Evolutionary conservation across 2,113 vertebrate genomes (phyloP), one percentile per base, ranked within the genome.

Genomic region (Python bivittatus): DNA sequence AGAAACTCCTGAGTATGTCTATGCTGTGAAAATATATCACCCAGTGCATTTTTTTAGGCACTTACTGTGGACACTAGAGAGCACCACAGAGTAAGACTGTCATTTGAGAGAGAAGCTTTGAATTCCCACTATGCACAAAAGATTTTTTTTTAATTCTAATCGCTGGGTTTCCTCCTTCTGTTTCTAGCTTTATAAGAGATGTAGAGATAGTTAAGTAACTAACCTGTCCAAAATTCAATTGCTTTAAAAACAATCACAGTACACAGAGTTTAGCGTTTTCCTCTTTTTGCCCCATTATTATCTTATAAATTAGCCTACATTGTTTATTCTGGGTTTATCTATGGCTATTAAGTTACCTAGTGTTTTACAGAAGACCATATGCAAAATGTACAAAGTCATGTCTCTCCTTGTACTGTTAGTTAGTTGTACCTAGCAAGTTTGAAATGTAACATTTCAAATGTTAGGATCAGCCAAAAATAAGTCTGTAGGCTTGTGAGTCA

Each of bases 31-130:
- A 64, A 25, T n/a, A 64, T n/a, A 88, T 61, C 8, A 15, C 58
- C 33, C 58, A 44, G 44, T 53, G 17, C 15, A 5, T 27, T 72
- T 53, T 29, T 54, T 22, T 12, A 72, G 33, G 12, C 48, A 54
- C 7, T 53, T 89, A 42, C 33, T 72, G 29, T 53, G 48, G 53
- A 89, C 88, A 72, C 61, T 89, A 89, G 88, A 72, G 88, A 89
- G 61, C 88, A 89, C 61, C 61, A 23, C 61, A 53, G 61, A 89
- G 61, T 72, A 33, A 89, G 29, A 17, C 61, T 89, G 38, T 58
- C 0, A 5, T 27, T 88, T 89, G 33, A 29, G 44, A 29, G 44
- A 89, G 15, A 53, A 5, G 88, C 27, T 29, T 10, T 64, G 88
- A 6, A 72, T 15, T 33, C 33, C 48, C 48, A 48, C 48, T 48